A percentile compares a stretch with the other conserved stretches of the same genome.
phyloP scores from a whole-genome alignment of 2,113 vertebrate genomes.

The Tetrao urogallus region DNA sequence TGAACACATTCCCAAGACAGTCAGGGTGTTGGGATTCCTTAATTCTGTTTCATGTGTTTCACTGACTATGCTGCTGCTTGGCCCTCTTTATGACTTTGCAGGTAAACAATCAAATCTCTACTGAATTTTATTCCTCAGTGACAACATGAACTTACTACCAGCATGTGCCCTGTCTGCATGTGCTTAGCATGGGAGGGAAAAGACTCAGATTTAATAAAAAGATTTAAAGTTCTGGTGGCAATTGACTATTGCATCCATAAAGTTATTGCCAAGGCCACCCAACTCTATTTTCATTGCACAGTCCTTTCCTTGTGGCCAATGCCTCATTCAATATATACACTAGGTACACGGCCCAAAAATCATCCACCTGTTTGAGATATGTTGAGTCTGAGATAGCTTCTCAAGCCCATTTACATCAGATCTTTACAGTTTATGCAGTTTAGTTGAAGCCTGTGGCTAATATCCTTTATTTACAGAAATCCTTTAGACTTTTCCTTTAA shows the following conservation, averaged over 20 bases:
- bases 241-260: neutral
- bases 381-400: neutral
- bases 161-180: accelerated
- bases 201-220: neutral
- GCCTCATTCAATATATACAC: neutral
- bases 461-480: neutral
- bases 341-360: neutral
- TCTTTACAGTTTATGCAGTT: neutral
- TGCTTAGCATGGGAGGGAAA: neutral
- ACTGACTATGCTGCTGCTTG: neutral
- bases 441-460: neutral
- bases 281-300: neutral
- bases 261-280: neutral
- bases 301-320: neutral
- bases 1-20: neutral
- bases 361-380: neutral
- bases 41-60: neutral
- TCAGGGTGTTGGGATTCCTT: neutral
- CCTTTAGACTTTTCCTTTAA: neutral
- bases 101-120: neutral
- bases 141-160: accelerated
- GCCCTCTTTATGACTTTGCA: neutral
- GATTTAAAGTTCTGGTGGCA: neutral
- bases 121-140: accelerated
- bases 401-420: neutral